These are phyloP conservation scores for Alloscopus bannaensis DNA, from an alignment of 2,888 invertebrate species.

Conservation along the genomic window DNA sequence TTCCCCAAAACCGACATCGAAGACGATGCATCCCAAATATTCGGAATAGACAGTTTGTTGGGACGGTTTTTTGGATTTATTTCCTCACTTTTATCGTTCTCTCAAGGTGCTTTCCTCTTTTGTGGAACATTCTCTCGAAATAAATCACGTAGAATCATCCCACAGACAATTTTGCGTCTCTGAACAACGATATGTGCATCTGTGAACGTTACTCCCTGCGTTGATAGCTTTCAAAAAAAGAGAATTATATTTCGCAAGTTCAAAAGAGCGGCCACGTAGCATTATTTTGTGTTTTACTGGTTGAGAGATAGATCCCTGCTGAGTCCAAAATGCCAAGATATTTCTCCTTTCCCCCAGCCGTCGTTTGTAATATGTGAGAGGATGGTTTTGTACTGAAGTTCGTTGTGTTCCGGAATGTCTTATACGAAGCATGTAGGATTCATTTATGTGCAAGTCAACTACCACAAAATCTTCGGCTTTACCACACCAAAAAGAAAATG, in stretches of 20 bases:
- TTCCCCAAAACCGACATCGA: not conserved
- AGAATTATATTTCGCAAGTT: constrained; percentile 65
- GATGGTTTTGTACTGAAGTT: constrained; percentile 39
- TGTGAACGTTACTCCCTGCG: constrained; percentile 49
- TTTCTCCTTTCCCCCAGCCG: constrained; percentile 13
- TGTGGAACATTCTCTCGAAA: constrained; percentile 49
- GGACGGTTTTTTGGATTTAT: constrained; percentile 51
- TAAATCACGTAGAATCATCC: constrained; percentile 60
- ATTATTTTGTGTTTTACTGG: constrained; percentile 59
- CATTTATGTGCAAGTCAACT: constrained; percentile 49
- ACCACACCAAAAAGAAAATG: constrained; percentile 55
- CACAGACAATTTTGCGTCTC: constrained; percentile 44
- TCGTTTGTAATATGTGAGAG: constrained; percentile 12
- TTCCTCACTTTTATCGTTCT: constrained; percentile 56
- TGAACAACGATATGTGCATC: constrained; percentile 21
- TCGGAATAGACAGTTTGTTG: constrained; percentile 1
- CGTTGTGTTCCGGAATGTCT: constrained; percentile 53
- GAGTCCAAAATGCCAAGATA: constrained; percentile 44
- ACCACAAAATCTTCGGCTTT: constrained; percentile 54
- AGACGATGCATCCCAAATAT: not conserved
- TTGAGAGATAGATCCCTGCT: constrained; percentile 61
- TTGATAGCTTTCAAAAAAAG: constrained; percentile 48
- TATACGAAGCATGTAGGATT: constrained; percentile 54
- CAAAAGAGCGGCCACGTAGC: constrained; percentile 62
- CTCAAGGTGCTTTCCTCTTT: constrained; percentile 28